Base-by-base conservation (phyloP, 2,888 invertebrate species). In the Leucophenga maculata region DNA sequence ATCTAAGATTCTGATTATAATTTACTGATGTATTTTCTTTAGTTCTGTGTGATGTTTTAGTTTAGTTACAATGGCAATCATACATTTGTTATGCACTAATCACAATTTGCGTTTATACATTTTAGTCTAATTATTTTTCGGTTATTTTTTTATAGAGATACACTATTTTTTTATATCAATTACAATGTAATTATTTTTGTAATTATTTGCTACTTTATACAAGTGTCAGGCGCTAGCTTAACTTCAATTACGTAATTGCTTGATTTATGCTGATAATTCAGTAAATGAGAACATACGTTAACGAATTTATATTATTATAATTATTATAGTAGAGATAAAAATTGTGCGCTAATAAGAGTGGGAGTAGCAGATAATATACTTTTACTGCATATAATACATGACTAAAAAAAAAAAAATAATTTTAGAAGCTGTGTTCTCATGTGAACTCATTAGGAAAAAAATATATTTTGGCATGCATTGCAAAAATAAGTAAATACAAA, bases 11-110 rank as follows among this genome's bases (percentile, higher is more conserved):
- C 75, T 77, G 80, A 82, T 81, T 66, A 60, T 69, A 65, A 69
- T 69, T 81, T 82, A 77, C 83, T 80, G 83, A 80, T 83, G 79
- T 78, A 76, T 77, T 78, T 75, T n/a, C 79, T 69, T 57, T 22
- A 44, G 70, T 16, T 48, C 44, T 64, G 13, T 18, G 50, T 6
- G 14, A 50, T 26, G 3, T 26, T 50, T 71, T 50, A 50, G 16
- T 18, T 50, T 62, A 44, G 18, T 62, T 16, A 2, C 50, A 3
- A 11, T 6, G 8, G 39, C 1, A 39, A 50, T n/a, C 50, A 16
- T 18, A n/a, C 16, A 50, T 50, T n/a, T 18, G 14, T 50, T 16
- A 50, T 81, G 83, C 84, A 80, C 80, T 83, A 83, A 84, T 83
- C 77, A 75, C 75, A 46, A 59, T 69, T 54, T 73, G 60, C 50